These are phyloP conservation scores for Drosophila obscura DNA, from an alignment of 1,140 invertebrate species.

Conservation along the genomic window DNA sequence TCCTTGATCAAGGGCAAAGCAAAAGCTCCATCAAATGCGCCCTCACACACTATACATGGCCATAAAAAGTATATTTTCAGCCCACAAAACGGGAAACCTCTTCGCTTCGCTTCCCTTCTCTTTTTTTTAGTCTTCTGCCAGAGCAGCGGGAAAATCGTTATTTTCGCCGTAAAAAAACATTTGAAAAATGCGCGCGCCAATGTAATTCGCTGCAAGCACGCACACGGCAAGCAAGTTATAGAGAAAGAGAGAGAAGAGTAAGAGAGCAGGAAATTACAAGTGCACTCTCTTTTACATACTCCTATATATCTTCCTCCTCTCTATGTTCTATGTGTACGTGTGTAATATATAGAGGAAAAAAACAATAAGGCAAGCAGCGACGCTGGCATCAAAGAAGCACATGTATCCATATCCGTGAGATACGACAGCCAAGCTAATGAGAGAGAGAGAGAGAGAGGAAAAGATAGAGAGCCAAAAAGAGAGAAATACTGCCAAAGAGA, in stretches of 20 bases:
- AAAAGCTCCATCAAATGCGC: slow-evolving; percentile 34
- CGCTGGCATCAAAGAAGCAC: slow-evolving; percentile 42
- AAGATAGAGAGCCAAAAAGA: slow-evolving; percentile 1
- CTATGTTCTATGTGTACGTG: not conserved
- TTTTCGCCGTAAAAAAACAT: slow-evolving; percentile 80
- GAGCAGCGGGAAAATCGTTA: slow-evolving; percentile 72
- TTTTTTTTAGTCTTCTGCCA: no score
- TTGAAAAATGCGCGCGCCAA: slow-evolving; percentile 79
- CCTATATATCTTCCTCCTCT: not conserved
- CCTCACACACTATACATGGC: slow-evolving; percentile 34
- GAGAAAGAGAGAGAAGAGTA: slow-evolving; percentile 14
- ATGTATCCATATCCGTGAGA: slow-evolving; percentile 70
- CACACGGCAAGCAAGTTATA: slow-evolving; percentile 20
- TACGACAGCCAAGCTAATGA: slow-evolving; percentile 63
- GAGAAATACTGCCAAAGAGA: slow-evolving; percentile 7
- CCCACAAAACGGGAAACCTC: slow-evolving; percentile 54
- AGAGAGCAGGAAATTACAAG: slow-evolving; percentile 64
- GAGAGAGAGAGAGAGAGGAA: slow-evolving; percentile 2
- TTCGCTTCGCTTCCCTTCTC: no score
- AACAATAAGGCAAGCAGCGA: slow-evolving; percentile 52
- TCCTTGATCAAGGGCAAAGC: slow-evolving; percentile 77
- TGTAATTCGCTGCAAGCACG: slow-evolving; percentile 66
- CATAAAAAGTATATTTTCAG: slow-evolving; percentile 79
- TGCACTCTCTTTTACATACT: slow-evolving; percentile 57
- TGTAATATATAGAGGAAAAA: slow-evolving; percentile 67